phyloP scores from a whole-genome alignment of 1,140 invertebrate genomes.

The Notospermus geniculatus region DNA sequence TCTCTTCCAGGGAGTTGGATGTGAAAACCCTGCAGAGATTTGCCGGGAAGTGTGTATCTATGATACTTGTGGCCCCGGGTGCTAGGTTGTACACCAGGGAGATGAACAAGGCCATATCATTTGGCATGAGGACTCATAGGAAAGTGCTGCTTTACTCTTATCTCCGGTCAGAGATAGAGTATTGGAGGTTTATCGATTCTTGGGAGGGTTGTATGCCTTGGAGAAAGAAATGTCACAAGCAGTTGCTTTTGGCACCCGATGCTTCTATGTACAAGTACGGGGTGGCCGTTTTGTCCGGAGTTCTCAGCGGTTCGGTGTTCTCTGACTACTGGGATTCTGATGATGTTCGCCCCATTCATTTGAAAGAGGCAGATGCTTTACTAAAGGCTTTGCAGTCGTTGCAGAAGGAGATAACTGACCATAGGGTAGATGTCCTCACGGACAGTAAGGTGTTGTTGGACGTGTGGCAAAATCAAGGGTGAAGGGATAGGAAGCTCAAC shows the following conservation, averaged over 20 bases:
- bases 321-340: background rate
- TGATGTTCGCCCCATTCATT: background rate
- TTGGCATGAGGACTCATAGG: background rate
- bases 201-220: background rate
- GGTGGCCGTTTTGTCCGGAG: background rate
- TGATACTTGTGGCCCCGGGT: slow-evolving; percentile 13
- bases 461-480: background rate
- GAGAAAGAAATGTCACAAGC: background rate
- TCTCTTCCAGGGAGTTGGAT: background rate
- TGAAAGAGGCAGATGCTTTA: slow-evolving; percentile 1
- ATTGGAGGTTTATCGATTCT: background rate
- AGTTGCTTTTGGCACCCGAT: background rate
- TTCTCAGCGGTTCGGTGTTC: background rate
- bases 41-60: slow-evolving; percentile 21
- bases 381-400: background rate
- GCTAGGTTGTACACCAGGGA: slow-evolving; percentile 16
- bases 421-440: background rate
- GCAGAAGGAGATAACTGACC: background rate
- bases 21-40: slow-evolving; percentile 19
- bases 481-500: background rate
- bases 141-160: background rate
- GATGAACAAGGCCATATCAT: slow-evolving; percentile 17
- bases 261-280: slow-evolving; percentile 1
- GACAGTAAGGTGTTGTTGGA: background rate
- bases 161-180: background rate